Conservation (phyloP, 2,797 vertebrate species). For the Xiphorhynchus erythropygius region DNA sequence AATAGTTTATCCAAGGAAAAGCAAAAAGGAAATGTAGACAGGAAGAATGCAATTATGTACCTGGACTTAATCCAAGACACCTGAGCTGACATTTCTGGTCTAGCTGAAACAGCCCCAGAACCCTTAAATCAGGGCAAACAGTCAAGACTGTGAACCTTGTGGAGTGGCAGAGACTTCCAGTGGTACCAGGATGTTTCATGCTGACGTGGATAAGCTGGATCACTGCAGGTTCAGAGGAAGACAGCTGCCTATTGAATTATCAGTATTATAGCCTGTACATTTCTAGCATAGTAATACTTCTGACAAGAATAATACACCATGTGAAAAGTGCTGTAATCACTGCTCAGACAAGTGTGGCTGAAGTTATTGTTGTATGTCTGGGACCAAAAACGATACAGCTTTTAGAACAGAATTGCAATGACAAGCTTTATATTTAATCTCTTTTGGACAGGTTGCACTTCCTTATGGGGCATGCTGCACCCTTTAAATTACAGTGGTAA, state of each 20-base stretch:
- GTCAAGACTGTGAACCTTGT: not conserved
- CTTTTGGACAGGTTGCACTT: not conserved
- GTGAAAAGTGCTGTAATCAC: not conserved
- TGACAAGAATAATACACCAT: not conserved
- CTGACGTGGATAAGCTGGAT: not conserved
- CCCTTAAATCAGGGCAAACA: not conserved
- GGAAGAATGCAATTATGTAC: slow-evolving; percentile 18
- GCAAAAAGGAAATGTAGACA: slow-evolving; percentile 10
- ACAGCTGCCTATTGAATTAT: not conserved
- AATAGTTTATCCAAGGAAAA: slow-evolving; percentile 18
- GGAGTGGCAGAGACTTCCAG: not conserved
- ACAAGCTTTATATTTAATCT: not conserved
- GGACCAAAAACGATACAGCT: not conserved
- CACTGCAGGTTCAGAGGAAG: not conserved
- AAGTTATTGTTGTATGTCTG: not conserved
- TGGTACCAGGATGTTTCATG: not conserved
- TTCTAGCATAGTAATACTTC: not conserved
- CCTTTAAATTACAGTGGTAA: not conserved
- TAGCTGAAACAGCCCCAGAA: not conserved
- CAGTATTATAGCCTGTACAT: not conserved
- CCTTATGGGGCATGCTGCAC: not conserved
- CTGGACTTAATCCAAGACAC: slow-evolving; percentile 15
- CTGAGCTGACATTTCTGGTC: slow-evolving; percentile 4
- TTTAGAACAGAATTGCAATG: not conserved
- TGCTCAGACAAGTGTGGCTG: not conserved